Evolutionary conservation across 2,797 vertebrate species (phyloP), one percentile per base, ranked within the genome.

Genomic region (Lagorchestes hirsutus): DNA sequence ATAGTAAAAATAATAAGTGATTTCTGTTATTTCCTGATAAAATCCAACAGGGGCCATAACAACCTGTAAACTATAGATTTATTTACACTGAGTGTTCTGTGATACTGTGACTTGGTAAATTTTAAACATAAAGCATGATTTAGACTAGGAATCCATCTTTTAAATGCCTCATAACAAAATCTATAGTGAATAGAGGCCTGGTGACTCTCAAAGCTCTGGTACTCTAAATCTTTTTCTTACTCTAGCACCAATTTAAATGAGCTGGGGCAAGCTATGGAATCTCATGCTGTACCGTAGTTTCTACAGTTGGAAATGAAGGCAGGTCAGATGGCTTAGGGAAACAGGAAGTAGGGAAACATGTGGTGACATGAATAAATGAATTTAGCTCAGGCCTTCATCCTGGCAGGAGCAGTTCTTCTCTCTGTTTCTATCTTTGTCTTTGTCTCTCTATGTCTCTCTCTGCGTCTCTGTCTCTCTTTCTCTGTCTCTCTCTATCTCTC

Each of bases 1-100:
- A 94, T 57, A 95, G 92, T 56, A 57, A 92, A 96, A 94, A 54
- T 28, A 22, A 22, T 24, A 24, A 90, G 92, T 95, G 95, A 55
- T 50, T 46, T 82, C 93, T 95, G 12, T 93, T 93, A 54, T 62
- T 96, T 97, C 55, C 87, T 91, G 11, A 10, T 82, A 54, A 82
- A 94, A 52, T 54, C 31, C 57, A 96, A 55, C 1, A 92, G 55
- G 54, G 54, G 40, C n/a, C 58, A 3, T 62, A 91, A 94, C 54
- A 91, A 90, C 46, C 28, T 52, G 54, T 34, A 28, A 55, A 31
- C 5, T 62, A 54, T 14, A 90, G 90, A 62, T 94, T 91, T 94
- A 94, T 95, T 74, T 92, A n/a, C 31, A 55, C 62, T 54, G 54
- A 13, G 6, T 52, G 56, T 52, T 62, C 59, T 54, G 22, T 12